Evolutionary conservation across 2,888 invertebrate species (phyloP).

Genomic region (Drosophila mulleri): DNA sequence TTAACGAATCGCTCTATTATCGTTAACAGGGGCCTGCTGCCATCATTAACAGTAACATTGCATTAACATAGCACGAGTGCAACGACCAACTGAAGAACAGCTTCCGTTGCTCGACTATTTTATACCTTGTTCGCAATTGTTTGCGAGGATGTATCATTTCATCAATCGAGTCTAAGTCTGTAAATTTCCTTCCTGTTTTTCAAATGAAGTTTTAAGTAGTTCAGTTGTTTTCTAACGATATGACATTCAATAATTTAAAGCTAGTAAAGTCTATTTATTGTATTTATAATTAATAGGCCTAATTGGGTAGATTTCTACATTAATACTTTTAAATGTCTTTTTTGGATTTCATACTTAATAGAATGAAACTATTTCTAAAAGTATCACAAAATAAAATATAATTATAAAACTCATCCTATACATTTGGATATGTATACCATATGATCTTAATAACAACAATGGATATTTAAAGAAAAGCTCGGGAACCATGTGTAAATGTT

Average conservation of each 20-base stretch:
- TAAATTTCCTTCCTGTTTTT: background rate
- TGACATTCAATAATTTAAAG: too few relatives aligned
- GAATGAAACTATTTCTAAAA: too few relatives aligned
- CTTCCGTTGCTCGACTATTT: background rate
- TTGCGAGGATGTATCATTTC: too few relatives aligned
- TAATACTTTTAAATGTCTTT: too few relatives aligned
- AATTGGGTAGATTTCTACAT: too few relatives aligned
- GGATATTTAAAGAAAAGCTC: slow-evolving; percentile 7
- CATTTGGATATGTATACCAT: background rate
- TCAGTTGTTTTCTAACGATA: background rate
- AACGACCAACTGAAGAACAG: slow-evolving; percentile 52
- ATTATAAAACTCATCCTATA: too few relatives aligned
- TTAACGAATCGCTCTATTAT: slow-evolving; percentile 43
- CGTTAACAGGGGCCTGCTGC: slow-evolving; percentile 31
- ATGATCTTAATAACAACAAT: background rate
- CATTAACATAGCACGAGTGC: slow-evolving; percentile 57
- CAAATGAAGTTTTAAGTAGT: background rate
- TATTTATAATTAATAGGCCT: too few relatives aligned
- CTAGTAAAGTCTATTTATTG: too few relatives aligned
- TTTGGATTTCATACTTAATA: too few relatives aligned
- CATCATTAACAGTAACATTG: slow-evolving; percentile 31
- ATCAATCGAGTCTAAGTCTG: background rate
- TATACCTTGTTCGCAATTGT: slow-evolving; percentile 20
- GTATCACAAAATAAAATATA: background rate
- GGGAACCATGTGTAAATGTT: slow-evolving; percentile 31